Conservation (phyloP, 2,888 invertebrate species). For the Chrysopilus asiliformis region DNA sequence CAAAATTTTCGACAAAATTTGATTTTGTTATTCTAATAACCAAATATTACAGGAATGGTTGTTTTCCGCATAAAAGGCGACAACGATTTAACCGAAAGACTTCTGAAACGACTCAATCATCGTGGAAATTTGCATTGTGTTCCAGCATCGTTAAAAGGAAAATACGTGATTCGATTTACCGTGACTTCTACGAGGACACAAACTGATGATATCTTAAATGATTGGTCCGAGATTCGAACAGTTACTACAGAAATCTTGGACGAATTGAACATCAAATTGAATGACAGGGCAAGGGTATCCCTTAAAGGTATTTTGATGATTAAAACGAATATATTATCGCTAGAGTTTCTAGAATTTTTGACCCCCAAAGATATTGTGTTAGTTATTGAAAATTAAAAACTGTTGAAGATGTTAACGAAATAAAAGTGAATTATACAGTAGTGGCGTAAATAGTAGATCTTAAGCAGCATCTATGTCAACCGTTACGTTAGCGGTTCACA, state of each 20-base stretch:
- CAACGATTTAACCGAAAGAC: slow-evolving; percentile 73
- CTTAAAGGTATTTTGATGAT: too few relatives aligned
- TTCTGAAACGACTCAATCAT: slow-evolving; percentile 76
- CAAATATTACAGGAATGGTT: slow-evolving; percentile 52
- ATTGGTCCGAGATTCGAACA: slow-evolving; percentile 74
- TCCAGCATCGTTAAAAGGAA: slow-evolving; percentile 81
- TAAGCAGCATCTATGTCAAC: too few relatives aligned
- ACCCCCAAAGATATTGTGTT: too few relatives aligned
- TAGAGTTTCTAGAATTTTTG: too few relatives aligned
- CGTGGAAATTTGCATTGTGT: slow-evolving; percentile 87
- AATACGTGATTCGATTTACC: slow-evolving; percentile 80
- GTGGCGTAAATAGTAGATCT: too few relatives aligned
- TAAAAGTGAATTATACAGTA: too few relatives aligned
- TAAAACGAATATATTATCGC: too few relatives aligned
- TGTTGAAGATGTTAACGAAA: too few relatives aligned
- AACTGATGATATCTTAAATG: slow-evolving; percentile 59
- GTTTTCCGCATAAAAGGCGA: slow-evolving; percentile 79
- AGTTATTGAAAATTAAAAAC: too few relatives aligned
- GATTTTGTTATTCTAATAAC: too few relatives aligned
- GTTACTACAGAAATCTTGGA: slow-evolving; percentile 58
- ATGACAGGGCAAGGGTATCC: slow-evolving; percentile 51
- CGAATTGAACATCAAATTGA: slow-evolving; percentile 43
- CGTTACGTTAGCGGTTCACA: too few relatives aligned
- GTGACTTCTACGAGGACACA: slow-evolving; percentile 82
- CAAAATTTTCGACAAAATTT: too few relatives aligned